A percentile compares a stretch with the other conserved stretches of the same genome.
Conservation (phyloP, 2,113 vertebrate genomes). For the Zapornia atra region DNA sequence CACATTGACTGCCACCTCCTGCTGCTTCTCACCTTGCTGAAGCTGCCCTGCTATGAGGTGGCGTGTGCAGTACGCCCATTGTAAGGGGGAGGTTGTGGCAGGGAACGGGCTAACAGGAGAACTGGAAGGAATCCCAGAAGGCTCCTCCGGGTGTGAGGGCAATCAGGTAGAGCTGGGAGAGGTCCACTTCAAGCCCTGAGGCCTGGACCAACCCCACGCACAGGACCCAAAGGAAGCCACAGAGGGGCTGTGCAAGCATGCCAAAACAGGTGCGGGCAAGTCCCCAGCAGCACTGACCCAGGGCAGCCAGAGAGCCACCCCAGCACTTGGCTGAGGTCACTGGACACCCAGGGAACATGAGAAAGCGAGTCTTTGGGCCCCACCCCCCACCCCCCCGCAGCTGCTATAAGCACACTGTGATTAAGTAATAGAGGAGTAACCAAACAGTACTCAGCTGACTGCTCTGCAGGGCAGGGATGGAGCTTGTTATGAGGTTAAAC, state of each 20-base stretch:
- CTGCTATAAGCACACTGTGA: not conserved
- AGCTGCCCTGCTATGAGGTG: fast-evolving
- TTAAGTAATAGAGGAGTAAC: not conserved
- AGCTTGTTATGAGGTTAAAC: not conserved
- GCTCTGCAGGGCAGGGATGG: not conserved
- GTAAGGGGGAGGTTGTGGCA: fast-evolving
- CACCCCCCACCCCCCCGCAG: fast-evolving
- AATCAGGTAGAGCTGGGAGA: fast-evolving
- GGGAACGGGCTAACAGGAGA: not conserved
- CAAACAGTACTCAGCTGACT: not conserved
- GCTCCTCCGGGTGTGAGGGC: too few relatives aligned
- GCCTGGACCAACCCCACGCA: not conserved
- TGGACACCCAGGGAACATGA: not conserved
- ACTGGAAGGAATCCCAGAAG: not conserved
- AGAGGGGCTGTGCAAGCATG: not conserved
- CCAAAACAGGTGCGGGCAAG: fast-evolving
- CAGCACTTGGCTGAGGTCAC: not conserved
- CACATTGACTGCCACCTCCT: not conserved
- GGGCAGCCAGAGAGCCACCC: not conserved
- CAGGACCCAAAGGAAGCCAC: not conserved
- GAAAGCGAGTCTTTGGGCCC: not conserved
- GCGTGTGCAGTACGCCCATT: fast-evolving
- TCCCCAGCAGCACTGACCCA: fast-evolving
- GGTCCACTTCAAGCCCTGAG: not conserved
- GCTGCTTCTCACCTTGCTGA: fast-evolving